Evolutionary conservation across 1,140 invertebrate genomes (phyloP).

Genomic region (Lysiphlebus fabarum): DNA sequence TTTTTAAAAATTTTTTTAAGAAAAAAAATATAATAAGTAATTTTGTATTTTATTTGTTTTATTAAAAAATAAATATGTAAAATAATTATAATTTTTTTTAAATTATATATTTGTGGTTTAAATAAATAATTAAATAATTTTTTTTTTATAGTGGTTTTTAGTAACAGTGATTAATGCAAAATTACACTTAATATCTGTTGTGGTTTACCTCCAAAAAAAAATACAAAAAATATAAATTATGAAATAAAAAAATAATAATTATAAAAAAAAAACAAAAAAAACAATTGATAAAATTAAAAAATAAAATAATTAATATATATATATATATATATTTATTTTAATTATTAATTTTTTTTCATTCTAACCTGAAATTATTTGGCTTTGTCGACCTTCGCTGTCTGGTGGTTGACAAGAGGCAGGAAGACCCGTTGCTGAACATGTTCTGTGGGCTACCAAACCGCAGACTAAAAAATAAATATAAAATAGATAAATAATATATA

Average conservation of each 20-base stretch:
- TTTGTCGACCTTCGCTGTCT: constrained; percentile 39
- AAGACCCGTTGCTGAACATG: constrained; percentile 66
- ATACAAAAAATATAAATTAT: too few species aligned
- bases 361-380: constrained; percentile 48
- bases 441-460: constrained; percentile 70
- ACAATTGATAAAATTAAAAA: too few species aligned
- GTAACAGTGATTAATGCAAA: constrained; percentile 2
- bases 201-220: constrained; percentile 21
- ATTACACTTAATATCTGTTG: constrained; percentile 25
- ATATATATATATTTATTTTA: constrained; percentile 10
- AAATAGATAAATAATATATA: background rate
- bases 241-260: too few species aligned
- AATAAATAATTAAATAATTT: too few species aligned
- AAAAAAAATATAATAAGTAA: too few species aligned
- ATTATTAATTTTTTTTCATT: constrained; percentile 10
- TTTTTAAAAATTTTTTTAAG: too few species aligned
- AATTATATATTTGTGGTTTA: too few species aligned
- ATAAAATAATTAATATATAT: constrained; percentile 5
- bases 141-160: background rate
- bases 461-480: constrained; percentile 58
- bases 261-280: too few species aligned
- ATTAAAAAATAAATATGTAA: too few species aligned
- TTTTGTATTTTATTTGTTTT: too few species aligned
- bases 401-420: constrained; percentile 50
- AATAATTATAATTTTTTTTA: too few species aligned